phyloP scores from a whole-genome alignment of 2,113 vertebrate species.

The Sakesphorus luctuosus region DNA sequence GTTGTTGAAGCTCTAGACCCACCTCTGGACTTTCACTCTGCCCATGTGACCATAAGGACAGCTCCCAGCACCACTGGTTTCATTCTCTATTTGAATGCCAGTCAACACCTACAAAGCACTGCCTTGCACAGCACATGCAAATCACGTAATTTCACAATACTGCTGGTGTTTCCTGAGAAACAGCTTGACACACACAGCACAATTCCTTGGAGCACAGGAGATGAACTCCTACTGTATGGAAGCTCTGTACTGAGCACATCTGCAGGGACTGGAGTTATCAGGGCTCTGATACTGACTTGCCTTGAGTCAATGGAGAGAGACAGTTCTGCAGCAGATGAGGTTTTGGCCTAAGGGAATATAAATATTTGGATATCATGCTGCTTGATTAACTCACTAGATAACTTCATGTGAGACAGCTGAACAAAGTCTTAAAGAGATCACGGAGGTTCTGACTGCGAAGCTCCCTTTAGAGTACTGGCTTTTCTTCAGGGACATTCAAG shows the following conservation, averaged over 20 bases:
- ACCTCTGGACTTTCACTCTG: neutral
- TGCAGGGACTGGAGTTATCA: neutral
- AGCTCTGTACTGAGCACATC: neutral
- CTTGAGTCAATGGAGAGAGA: neutral
- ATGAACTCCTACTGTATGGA: neutral
- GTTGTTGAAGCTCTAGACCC: neutral
- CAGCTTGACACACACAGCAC: neutral
- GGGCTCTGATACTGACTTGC: neutral
- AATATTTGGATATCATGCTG: neutral
- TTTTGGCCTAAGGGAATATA: slow-evolving; percentile 13
- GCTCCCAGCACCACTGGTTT: neutral
- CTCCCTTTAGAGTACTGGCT: neutral
- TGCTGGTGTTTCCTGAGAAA: neutral
- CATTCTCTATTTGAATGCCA: neutral
- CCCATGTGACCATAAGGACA: neutral
- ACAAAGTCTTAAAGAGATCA: slow-evolving; percentile 1
- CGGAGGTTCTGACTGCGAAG: neutral
- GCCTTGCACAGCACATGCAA: neutral
- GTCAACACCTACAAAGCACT: neutral
- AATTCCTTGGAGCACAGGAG: neutral
- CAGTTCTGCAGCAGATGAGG: slow-evolving; percentile 3
- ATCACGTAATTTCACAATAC: neutral
- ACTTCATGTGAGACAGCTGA: neutral
- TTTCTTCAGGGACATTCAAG: neutral
- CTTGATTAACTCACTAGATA: neutral